phyloP scores from a whole-genome alignment of 2,888 invertebrate species.

The Amphipyra berbera region DNA sequence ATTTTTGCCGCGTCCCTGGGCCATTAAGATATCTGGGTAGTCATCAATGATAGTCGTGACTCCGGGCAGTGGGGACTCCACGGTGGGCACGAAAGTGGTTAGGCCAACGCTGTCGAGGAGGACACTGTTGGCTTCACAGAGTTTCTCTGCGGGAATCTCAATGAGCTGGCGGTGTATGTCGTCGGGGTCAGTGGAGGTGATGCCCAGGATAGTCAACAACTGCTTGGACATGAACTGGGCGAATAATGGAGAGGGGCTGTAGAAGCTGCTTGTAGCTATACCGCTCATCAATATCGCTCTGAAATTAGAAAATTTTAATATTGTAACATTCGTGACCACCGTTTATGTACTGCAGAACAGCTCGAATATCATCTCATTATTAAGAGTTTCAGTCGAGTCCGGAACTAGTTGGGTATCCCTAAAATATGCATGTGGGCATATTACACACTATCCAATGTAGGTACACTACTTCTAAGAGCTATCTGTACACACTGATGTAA shows the following conservation, averaged over 20 bases:
- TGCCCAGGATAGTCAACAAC: slow-evolving; percentile 82
- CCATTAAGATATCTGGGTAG: slow-evolving; percentile 75
- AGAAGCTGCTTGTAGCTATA: slow-evolving; percentile 70
- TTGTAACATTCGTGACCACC: too few relatives aligned
- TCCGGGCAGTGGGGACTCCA: slow-evolving; percentile 74
- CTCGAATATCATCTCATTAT: too few relatives aligned
- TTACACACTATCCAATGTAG: too few relatives aligned
- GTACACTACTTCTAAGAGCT: too few relatives aligned
- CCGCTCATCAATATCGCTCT: slow-evolving; percentile 82
- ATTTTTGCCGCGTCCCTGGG: slow-evolving; percentile 71
- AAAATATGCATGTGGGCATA: too few relatives aligned
- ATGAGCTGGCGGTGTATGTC: slow-evolving; percentile 72
- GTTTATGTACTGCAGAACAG: not conserved
- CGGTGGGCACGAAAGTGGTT: slow-evolving; percentile 75
- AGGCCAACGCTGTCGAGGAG: slow-evolving; percentile 73
- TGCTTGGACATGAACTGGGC: slow-evolving; percentile 66
- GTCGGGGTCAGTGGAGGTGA: slow-evolving; percentile 73
- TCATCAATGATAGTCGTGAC: slow-evolving; percentile 76
- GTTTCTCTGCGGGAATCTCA: slow-evolving; percentile 70
- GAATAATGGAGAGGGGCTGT: slow-evolving; percentile 71
- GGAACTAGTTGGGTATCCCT: too few relatives aligned
- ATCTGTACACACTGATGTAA: too few relatives aligned
- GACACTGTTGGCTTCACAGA: slow-evolving; percentile 70
- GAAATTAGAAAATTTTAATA: slow-evolving; percentile 54
- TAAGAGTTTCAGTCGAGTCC: too few relatives aligned